Base-by-base conservation (phyloP, 2,888 invertebrate genomes). In the Andrena bicolor region DNA sequence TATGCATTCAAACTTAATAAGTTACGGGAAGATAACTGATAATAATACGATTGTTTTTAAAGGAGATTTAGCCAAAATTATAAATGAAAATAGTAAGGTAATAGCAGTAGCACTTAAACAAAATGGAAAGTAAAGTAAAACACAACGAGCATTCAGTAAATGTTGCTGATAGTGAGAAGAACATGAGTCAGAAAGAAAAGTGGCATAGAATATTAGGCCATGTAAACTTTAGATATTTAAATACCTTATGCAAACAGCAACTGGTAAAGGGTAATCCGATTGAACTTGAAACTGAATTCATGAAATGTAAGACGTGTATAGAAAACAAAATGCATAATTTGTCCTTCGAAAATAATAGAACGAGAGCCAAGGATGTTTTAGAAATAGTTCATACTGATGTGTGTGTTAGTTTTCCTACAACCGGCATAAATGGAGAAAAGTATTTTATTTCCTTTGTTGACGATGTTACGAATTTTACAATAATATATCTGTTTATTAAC, bases 181-280 rank as follows among this genome's bases (percentile, higher is more conserved):
- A 30, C 1, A 26, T 72, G 23, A 35, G 70, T 56, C 2, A 56
- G 26, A 88, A 88, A 76, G 89, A 90, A 76, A 87, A 79, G 75
- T 88, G 84, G 86, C 89, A 90, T 79, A 65, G 84, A 13, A 70
- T 74, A 5, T 63, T 89, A 28, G 88, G 86, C 0, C 87, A 90
- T 79, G 80, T 87, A 32, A 89, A 88, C 81, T 90, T 90, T 78
- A 71, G 72, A 20, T 83, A 85, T 66, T 76, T 86, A 51, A 73
- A 87, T 75, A 79, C 8, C 2, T 61, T 87, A n/a, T 71, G 80
- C 76, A 83, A 85, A 76, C 13, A 86, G 41, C 66, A 87, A 32
- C 72, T 89, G 28, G 2, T 89, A 48, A 60, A 76, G n/a, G 82
- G 83, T 10, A 61, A 87, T 6, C 84, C 88, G n/a, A 72, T 76